Base-by-base conservation (phyloP, 2,797 vertebrate species). In the Orestias chungarensis region DNA sequence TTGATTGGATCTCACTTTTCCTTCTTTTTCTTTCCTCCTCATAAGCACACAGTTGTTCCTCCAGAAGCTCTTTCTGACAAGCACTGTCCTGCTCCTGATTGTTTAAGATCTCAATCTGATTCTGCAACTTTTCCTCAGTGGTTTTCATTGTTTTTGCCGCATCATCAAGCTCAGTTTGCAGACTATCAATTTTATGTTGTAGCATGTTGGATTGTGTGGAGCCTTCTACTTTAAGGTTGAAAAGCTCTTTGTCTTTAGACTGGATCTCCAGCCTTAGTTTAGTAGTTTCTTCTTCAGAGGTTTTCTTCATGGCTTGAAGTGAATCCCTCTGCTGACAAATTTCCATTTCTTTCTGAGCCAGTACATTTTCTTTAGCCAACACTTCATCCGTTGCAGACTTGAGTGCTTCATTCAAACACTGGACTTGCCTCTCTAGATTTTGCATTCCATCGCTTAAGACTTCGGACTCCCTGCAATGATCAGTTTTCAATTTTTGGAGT, bases 281-380 rank as follows among this genome's bases (percentile, higher is more conserved):
- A 6, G 47, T 76, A 1, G 94, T 64, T 33, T 94, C 92, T 33
- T 89, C 82, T 40, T 95, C 88, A 71, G 85, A 81, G 1, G 40
- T 18, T 12, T 52, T 18, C 17, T 66, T 50, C 23, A 69, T 12
- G 1, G 62, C 79, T 62, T 88, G 46, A 62, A 82, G 67, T 0
- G 8, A 11, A 1, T 82, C 62, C 27, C 74, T 86, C 66, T 83
- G 84, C 46, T 81, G 74, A 68, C 73, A 85, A 67, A 83, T 82
- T 61, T 88, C 84, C 0, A 62, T 9, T 29, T 91, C 89, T 9
- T 73, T 87, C 23, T 85, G 75, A 70, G n/a, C 49, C 27, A 92
- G 62, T 0, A 89, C 27, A 42, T 73, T 74, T 35, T 88, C 88
- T 46, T 91, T 85, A 9, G 64, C 18, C 14, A 86, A 69, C 17